These are phyloP conservation scores for Umimayanthus kanabou DNA, from an alignment of 92 coral and sea anemone genomes.

Conservation along the genomic window DNA sequence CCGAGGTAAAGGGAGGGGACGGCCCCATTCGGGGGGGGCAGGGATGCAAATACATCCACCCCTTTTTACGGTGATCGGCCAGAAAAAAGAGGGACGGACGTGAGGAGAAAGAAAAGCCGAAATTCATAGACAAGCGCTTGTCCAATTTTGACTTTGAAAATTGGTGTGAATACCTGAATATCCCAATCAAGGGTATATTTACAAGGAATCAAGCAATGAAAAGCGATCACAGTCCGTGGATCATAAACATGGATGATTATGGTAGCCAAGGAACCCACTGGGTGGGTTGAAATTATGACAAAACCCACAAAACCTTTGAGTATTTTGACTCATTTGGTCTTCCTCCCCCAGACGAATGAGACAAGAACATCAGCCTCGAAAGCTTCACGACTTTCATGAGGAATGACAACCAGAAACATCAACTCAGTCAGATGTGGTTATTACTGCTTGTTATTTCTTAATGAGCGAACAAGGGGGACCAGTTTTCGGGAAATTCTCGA, in stretches of 20 bases:
- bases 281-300: not conserved
- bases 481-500: no score
- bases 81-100: no score
- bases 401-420: not conserved
- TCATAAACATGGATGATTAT: no score
- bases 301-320: no score
- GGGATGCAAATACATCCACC: not conserved
- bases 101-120: not conserved
- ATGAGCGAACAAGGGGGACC: no score
- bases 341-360: not conserved
- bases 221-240: no score
- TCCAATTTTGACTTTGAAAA: not conserved
- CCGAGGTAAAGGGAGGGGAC: no score
- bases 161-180: not conserved
- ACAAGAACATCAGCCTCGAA: not conserved
- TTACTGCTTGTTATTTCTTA: not conserved
- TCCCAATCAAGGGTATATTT: not conserved
- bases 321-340: not conserved
- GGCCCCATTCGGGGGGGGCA: no score
- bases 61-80: not conserved
- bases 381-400: no score
- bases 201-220: not conserved
- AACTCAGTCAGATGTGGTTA: no score
- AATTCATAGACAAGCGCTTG: not conserved
- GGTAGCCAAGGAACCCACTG: no score